phyloP scores from a whole-genome alignment of 92 coral and sea anemone species.

The Isaurus tuberculatus region DNA sequence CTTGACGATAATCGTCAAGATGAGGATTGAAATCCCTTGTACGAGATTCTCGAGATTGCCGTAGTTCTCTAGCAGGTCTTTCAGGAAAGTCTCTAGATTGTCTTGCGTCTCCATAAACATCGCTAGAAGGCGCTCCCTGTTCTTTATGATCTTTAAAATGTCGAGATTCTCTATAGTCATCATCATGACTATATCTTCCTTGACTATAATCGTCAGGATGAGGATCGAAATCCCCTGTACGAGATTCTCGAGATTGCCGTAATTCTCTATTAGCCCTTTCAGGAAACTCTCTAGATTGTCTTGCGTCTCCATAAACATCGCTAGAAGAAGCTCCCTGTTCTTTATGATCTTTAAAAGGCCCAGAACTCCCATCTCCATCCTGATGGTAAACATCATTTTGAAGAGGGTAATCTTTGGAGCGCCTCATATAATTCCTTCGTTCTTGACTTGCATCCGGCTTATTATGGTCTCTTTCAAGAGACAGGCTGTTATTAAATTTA shows the following conservation, averaged over 20 bases:
- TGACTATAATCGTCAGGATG: background rate
- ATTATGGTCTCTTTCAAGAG: background rate
- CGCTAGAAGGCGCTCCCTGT: background rate
- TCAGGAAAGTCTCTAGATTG: background rate
- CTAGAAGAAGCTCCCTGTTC: background rate
- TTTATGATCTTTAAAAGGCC: background rate
- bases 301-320: background rate
- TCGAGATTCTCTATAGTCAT: constrained; percentile 20
- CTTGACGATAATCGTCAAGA: constrained; percentile 3
- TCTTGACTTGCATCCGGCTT: background rate
- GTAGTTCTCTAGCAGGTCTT: background rate
- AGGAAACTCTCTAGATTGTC: background rate
- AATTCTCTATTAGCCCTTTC: constrained; percentile 14
- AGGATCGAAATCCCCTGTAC: constrained; percentile 6
- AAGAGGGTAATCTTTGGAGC: background rate
- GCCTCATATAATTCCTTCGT: background rate
- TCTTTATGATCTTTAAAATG: background rate
- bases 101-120: background rate
- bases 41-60: background rate
- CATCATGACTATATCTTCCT: constrained; percentile 13
- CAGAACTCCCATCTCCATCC: background rate
- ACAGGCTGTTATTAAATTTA: background rate
- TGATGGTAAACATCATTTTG: background rate
- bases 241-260: background rate
- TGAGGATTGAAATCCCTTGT: constrained; percentile 6